Evolutionary conservation across 1,140 invertebrate species (phyloP), one percentile per base, ranked within the genome.

Genomic region (Pectinophora gossypiella): DNA sequence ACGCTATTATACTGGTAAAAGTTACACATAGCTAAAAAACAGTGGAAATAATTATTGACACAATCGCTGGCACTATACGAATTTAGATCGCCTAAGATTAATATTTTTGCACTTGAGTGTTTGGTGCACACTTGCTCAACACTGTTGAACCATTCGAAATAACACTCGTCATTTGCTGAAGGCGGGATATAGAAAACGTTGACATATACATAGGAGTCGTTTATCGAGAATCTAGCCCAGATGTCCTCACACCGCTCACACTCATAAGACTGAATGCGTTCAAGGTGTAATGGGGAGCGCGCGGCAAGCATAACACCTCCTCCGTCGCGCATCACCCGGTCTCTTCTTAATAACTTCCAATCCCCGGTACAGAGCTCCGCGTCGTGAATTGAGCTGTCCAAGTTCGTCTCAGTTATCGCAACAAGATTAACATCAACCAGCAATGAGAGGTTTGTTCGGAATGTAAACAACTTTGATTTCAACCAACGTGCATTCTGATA

Each of bases 401-500:
- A 19, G 36, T 38, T 38, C 13, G 36, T 23, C 21, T 50, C 48
- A 2, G 48, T 42, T 1, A 50, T 16, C 3, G 36, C 36, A 3
- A 50, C 19, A 6, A 50, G 10, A 16, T 50, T 32, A 16, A 7
- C 3, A 15, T 42, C 36, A 5, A n/a, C n/a, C n/a, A 40, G 20
- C 3, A 13, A 21, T 21, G 42, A 13, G 2, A 50, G 19, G 16
- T 23, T 43, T n/a, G 15, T 35, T 27, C 36, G 18, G 6, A 40
- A 50, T 7, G 13, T n/a, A 7, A 19, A 13, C 6, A 50, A 36
- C 15, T 42, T 50, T 3, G 48, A 42, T 19, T 43, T 50, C 13
- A 50, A 32, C 7, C 48, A 35, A 42, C 48, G 21, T n/a, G 42
- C 48, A 16, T 50, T 50, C 18, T 50, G 48, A 27, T 50, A 50